Conservation (phyloP, 2,797 vertebrate genomes). For the Falco novaeseelandiae region DNA sequence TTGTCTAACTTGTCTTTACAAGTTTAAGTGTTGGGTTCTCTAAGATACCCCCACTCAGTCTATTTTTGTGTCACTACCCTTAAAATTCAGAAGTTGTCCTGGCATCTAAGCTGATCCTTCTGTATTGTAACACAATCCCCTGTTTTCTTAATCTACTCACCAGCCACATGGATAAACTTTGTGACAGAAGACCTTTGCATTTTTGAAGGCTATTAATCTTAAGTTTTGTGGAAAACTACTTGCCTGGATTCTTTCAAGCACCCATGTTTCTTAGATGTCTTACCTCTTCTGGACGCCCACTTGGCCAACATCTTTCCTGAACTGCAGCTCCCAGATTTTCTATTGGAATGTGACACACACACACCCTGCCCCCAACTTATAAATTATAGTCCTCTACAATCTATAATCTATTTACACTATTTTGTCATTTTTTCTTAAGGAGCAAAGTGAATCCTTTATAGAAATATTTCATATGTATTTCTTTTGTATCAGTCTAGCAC, state of each 20-base stretch:
- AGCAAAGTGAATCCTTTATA: background rate
- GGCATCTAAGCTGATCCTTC: background rate
- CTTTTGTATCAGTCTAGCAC: background rate
- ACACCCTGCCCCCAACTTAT: background rate
- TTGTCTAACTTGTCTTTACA: constrained; percentile 4
- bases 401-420: background rate
- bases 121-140: background rate
- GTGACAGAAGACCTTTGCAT: background rate
- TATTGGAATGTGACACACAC: background rate
- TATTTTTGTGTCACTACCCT: background rate
- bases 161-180: background rate
- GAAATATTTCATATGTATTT: background rate
- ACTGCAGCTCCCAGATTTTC: background rate
- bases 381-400: background rate
- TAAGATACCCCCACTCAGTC: background rate
- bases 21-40: background rate
- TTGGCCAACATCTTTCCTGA: background rate
- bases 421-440: background rate
- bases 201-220: background rate
- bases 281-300: background rate
- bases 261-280: background rate
- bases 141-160: background rate
- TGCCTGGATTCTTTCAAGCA: background rate
- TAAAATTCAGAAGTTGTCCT: background rate
- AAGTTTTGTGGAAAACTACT: background rate